Evolutionary conservation across 53 echinoderm and acorn worm species (phyloP), one percentile per base, ranked within the genome.

Genomic region (Temnopleurus reevesii): DNA sequence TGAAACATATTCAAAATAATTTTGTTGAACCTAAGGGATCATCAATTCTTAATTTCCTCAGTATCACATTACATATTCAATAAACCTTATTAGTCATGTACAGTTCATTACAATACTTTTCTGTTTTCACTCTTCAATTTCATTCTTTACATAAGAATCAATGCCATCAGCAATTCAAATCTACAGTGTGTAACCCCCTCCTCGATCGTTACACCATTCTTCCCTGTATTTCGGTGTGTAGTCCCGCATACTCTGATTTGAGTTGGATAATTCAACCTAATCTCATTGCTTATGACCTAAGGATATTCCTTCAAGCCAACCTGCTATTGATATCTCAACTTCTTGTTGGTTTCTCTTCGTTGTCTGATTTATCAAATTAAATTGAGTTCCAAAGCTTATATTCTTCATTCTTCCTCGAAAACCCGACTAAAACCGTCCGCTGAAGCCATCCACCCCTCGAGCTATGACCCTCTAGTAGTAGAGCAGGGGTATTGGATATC

Each of bases 401-500:
- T 8, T 41, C 5, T 71, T 8, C 71, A 43, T 71, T 41, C n/a
- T 71, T 38, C 8, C 23, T 41, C 41, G 36, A 71, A n/a, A 41
- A 23, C 38, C 41, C 41, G 8, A 38, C 71, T 41, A 36, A 71
- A 71, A 71, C 71, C 7, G 21, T 19, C 36, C 36, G 71, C 36
- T 36, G 38, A 71, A 71, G 19, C 36, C 27, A 71, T 41, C 43
- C n/a, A n/a, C 71, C 71, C 71, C 41, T 71, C 41, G 0, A 41
- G 71, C 71, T 41, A 41, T 10, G 23, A 8, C 71, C 71, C 71
- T 71, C 8, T 41, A 41, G 41, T 41, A 41, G 41, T 41, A 41
- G 38, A 71, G 71, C 41, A 8, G 15, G 71, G 71, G 71, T 71
- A 36, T 71, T 29, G 80, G 29, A 30, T 83, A 83, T 83, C 83